A percentile compares a stretch with the other conserved stretches of the same genome.
Evolutionary conservation across 2,113 vertebrate species (phyloP).

Genomic region (Psittacula cyanocephala): DNA sequence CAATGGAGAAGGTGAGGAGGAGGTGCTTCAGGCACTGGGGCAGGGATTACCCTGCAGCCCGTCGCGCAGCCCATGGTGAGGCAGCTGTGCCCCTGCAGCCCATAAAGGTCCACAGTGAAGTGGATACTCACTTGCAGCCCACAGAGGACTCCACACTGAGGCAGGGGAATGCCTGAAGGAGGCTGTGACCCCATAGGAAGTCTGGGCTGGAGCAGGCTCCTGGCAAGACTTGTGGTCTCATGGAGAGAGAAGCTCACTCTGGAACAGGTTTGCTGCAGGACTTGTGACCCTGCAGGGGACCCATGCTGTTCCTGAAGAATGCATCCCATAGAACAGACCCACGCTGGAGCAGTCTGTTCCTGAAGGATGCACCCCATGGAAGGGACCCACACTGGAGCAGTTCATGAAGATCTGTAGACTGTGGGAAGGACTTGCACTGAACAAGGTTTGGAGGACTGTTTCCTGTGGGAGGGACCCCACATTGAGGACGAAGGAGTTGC

Average conservation of each 20-base stretch:
- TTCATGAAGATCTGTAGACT: background rate
- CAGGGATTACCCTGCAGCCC: background rate
- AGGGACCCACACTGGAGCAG: background rate
- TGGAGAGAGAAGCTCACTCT: background rate
- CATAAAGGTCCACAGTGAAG: accelerated
- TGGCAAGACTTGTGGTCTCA: accelerated
- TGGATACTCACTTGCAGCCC: background rate
- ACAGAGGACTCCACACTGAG: accelerated
- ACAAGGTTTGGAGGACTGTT: background rate
- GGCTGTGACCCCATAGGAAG: background rate
- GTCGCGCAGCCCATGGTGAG: background rate
- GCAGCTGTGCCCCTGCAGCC: background rate
- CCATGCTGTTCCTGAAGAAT: background rate
- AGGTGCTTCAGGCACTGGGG: accelerated
- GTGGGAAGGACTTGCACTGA: background rate
- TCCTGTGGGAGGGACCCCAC: background rate
- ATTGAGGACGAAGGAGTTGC: background rate
- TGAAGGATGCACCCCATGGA: background rate
- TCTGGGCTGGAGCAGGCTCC: accelerated
- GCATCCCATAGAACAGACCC: background rate
- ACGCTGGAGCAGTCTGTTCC: background rate
- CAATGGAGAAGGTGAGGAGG: background rate
- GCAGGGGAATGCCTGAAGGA: background rate
- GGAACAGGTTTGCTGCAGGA: background rate
- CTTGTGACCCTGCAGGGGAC: background rate